phyloP scores from a whole-genome alignment of 2,888 invertebrate genomes.

The Drosophila pegasa region DNA sequence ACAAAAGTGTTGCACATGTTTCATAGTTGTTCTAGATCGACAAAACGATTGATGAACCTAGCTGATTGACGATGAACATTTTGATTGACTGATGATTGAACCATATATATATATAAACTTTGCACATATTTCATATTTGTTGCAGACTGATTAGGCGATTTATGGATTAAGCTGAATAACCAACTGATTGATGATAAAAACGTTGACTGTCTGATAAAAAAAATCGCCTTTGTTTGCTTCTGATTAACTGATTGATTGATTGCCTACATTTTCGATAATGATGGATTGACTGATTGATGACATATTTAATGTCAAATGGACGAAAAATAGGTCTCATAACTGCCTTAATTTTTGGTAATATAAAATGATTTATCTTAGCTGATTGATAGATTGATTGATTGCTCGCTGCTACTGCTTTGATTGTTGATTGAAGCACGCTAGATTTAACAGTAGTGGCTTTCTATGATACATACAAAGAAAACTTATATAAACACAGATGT shows the following conservation, averaged over 20 bases:
- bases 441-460: neutral
- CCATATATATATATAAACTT: too few species aligned
- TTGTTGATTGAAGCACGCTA: neutral
- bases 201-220: neutral
- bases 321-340: neutral
- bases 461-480: too few species aligned
- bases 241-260: neutral
- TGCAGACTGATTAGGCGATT: neutral
- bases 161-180: too few species aligned
- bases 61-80: too few species aligned
- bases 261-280: neutral
- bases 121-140: neutral
- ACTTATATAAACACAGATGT: neutral
- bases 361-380: neutral
- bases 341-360: neutral
- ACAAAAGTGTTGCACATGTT: too few species aligned
- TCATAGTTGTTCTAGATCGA: too few species aligned
- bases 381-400: constrained; percentile 1
- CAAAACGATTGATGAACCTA: too few species aligned
- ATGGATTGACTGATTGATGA: neutral
- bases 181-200: neutral
- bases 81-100: too few species aligned
- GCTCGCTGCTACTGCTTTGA: neutral
- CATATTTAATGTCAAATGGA: neutral
- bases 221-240: too few species aligned